Conservation (phyloP, 2,113 vertebrate species). For the Ramphastos sulfuratus region DNA sequence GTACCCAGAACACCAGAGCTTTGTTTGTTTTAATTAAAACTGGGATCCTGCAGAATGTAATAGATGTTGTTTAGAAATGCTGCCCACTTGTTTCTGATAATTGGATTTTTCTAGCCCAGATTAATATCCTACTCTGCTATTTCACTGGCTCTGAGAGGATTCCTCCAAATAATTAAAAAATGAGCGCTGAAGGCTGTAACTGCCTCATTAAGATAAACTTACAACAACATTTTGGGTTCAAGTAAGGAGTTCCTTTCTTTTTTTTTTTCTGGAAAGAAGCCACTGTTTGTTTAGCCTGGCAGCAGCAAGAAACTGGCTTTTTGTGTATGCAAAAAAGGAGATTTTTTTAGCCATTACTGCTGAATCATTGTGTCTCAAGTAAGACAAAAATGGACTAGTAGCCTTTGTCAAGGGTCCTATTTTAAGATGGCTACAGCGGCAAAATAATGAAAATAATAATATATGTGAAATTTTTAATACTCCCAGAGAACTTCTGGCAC, state of each 20-base stretch:
- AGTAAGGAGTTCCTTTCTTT: constrained; percentile 48
- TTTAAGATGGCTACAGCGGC: neutral
- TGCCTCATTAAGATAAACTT: constrained; percentile 64
- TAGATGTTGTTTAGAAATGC: constrained; percentile 48
- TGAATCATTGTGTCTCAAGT: constrained; percentile 20
- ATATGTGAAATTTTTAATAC: neutral
- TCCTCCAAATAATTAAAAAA: constrained; percentile 67
- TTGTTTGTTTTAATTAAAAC: constrained; percentile 69
- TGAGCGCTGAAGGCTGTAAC: neutral
- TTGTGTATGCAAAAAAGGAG: neutral
- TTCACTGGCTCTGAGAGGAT: constrained; percentile 13
- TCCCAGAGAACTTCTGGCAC: neutral
- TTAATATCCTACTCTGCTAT: constrained; percentile 54
- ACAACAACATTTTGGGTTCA: constrained; percentile 37
- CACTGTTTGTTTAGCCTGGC: constrained; percentile 54
- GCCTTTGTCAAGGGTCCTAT: neutral
- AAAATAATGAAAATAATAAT: neutral
- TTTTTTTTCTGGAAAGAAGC: constrained; percentile 31
- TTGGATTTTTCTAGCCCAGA: constrained; percentile 70
- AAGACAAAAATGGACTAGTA: fast-evolving
- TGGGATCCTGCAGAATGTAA: constrained; percentile 38
- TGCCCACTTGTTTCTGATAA: constrained; percentile 34
- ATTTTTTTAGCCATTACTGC: constrained; percentile 20
- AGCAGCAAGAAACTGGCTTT: neutral
- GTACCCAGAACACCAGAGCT: constrained; percentile 47